Base-by-base conservation (phyloP, 2,888 invertebrate species). In the Plagodis dolabraria region DNA sequence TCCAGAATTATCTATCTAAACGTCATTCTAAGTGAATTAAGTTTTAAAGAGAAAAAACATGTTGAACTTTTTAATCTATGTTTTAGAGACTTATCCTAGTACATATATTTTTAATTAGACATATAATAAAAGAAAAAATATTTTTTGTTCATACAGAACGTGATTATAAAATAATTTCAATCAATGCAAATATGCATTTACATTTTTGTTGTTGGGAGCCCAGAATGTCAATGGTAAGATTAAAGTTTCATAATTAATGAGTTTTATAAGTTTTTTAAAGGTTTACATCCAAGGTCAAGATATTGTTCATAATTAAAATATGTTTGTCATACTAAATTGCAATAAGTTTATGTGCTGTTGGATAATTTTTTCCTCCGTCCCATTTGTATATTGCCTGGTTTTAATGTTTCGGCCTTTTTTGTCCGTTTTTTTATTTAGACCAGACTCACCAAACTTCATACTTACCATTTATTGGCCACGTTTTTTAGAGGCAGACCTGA, bases 21-120 rank as follows among this genome's bases (percentile, higher is more conserved):
- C 63, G 61, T 43, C 11, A 34, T 35, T 71, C 72, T 74, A 73
- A 53, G 72, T 72, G 71, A 69, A 67, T 76, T 73, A 72, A 68
- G 47, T 63, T 78, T 75, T 68, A 70, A 62, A 70, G 63, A 70
- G 65, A 71, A 71, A 67, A 86, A 84, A 86, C 85, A 87, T 83
- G 83, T 83, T 85, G 85, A 83, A 82, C 61, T 72, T 71, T 67
- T 66, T 70, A 71, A 64, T 74, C 79, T 82, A 80, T 46, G 40
- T 47, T 61, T 43, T 47, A 48, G 56, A 65, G 63, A 45, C 67
- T 69, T 68, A 68, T 60, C 60, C 69, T 67, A 67, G 47, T 64
- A 66, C 50, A 74, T 60, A 75, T 38, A 42, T 74, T 77, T 79
- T 72, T 74, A 71, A 72, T 45, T 53, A 40, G 40, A 40, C 40